Percentiles rank a stretch among this genome's conserved stretches.
Conservation (phyloP, 92 coral and sea anemone genomes). For the Plumapathes pennacea region DNA sequence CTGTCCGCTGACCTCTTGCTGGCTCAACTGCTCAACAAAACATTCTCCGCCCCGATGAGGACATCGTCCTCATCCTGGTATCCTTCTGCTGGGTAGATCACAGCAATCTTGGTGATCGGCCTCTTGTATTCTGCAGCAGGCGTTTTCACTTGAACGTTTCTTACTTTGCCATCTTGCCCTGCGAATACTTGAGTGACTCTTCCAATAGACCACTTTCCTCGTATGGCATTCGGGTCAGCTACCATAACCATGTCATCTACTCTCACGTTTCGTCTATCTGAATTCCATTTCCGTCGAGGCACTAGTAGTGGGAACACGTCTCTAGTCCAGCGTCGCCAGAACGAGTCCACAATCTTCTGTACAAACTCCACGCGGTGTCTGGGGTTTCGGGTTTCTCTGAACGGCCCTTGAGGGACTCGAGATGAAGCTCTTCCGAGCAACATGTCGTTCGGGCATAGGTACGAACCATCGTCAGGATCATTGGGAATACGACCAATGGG, state of each 20-base stretch:
- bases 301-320: slow-evolving; percentile 59
- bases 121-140: slow-evolving; percentile 15
- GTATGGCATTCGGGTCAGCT: slow-evolving; percentile 33
- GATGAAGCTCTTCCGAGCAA: slow-evolving; percentile 61
- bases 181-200: slow-evolving; percentile 43
- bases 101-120: slow-evolving; percentile 32
- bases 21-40: slow-evolving; percentile 2
- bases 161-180: slow-evolving; percentile 34
- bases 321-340: slow-evolving; percentile 63
- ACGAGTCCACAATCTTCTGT: slow-evolving; percentile 50
- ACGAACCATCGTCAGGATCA: slow-evolving; percentile 58
- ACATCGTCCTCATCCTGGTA: slow-evolving; percentile 16
- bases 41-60: slow-evolving; percentile 8
- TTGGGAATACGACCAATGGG: slow-evolving; percentile 53
- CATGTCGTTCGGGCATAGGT: slow-evolving; percentile 53
- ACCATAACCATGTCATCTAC: slow-evolving; percentile 47
- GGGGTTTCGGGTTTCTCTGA: slow-evolving; percentile 52
- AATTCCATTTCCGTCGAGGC: slow-evolving; percentile 46
- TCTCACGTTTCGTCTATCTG: slow-evolving; percentile 39
- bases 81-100: slow-evolving; percentile 25
- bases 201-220: slow-evolving; percentile 55
- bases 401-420: slow-evolving; percentile 63
- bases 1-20: no score
- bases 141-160: slow-evolving; percentile 33
- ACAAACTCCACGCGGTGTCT: slow-evolving; percentile 57